phyloP scores from a whole-genome alignment of 2,113 vertebrate genomes.

The Notechis scutatus region DNA sequence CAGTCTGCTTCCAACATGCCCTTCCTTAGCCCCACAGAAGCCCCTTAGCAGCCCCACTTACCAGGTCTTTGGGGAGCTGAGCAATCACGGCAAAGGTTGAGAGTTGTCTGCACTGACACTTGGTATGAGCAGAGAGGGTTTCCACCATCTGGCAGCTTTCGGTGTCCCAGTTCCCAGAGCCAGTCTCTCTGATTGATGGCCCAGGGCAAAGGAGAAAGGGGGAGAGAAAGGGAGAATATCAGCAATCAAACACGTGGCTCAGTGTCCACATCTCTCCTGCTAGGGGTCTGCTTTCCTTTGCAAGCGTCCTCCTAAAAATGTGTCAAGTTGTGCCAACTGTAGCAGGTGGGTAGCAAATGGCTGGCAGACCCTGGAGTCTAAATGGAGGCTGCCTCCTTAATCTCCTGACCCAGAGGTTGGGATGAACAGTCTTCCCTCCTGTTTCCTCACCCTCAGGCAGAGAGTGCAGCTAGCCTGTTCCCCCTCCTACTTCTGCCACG shows the following conservation, averaged over 20 bases:
- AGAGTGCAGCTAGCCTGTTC: not conserved
- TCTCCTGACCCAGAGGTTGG: not conserved
- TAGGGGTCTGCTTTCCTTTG: not conserved
- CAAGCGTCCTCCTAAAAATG: not conserved
- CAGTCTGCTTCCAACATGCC: too few species aligned
- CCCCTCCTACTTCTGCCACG: not conserved
- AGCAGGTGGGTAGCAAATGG: fast-evolving
- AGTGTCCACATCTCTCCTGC: not conserved
- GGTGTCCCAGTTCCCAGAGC: slow-evolving; percentile 91
- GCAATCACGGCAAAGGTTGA: slow-evolving; percentile 93
- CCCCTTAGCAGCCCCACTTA: slow-evolving; percentile 65
- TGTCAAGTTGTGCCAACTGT: too few species aligned
- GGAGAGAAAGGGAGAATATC: slow-evolving; percentile 42
- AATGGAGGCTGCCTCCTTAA: not conserved
- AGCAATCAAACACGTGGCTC: slow-evolving; percentile 30
- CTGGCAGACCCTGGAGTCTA: not conserved
- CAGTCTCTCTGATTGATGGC: slow-evolving; percentile 83
- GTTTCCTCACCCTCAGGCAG: not conserved
- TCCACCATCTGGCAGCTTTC: slow-evolving; percentile 94
- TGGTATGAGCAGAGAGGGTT: slow-evolving; percentile 88
- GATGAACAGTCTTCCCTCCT: not conserved
- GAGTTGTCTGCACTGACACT: slow-evolving; percentile 94
- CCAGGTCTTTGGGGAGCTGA: slow-evolving; percentile 93
- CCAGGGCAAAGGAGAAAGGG: slow-evolving; percentile 6
- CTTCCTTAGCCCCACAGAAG: slow-evolving; percentile 30